A percentile compares a stretch with the other conserved stretches of the same genome.
These are phyloP conservation scores for Pseudonaja textilis DNA, from an alignment of 2,113 vertebrate genomes.

Conservation along the genomic window DNA sequence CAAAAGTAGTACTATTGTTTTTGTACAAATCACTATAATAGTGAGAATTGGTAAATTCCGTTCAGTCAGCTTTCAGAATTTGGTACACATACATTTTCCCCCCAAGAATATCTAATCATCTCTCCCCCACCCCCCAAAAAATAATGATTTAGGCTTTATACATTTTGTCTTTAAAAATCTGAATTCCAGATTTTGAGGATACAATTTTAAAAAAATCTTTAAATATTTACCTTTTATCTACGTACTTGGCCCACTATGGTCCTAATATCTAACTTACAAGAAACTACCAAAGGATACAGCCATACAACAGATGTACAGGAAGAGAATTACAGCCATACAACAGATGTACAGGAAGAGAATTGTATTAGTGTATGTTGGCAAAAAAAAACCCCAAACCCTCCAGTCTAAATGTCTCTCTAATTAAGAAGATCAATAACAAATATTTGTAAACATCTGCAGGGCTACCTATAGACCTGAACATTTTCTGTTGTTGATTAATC, in stretches of 20 bases:
- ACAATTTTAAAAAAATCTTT: neutral
- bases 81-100: neutral
- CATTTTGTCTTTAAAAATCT: neutral
- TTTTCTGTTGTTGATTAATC: neutral
- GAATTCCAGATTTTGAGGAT: neutral
- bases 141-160: neutral
- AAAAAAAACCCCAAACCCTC: too few species aligned
- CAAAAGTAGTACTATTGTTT: neutral
- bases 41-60: neutral
- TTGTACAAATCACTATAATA: neutral
- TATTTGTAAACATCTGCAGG: neutral
- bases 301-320: neutral
- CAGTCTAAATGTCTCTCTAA: neutral
- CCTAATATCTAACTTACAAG: neutral
- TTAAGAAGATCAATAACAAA: neutral
- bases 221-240: neutral
- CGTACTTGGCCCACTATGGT: neutral
- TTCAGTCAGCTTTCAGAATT: neutral
- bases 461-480: neutral
- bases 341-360: neutral
- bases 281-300: neutral
- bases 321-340: too few species aligned
- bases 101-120: neutral
- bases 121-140: too few species aligned
- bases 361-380: too few species aligned